phyloP scores from a whole-genome alignment of 2,888 invertebrate species.

The Drosophila vallismaia region DNA sequence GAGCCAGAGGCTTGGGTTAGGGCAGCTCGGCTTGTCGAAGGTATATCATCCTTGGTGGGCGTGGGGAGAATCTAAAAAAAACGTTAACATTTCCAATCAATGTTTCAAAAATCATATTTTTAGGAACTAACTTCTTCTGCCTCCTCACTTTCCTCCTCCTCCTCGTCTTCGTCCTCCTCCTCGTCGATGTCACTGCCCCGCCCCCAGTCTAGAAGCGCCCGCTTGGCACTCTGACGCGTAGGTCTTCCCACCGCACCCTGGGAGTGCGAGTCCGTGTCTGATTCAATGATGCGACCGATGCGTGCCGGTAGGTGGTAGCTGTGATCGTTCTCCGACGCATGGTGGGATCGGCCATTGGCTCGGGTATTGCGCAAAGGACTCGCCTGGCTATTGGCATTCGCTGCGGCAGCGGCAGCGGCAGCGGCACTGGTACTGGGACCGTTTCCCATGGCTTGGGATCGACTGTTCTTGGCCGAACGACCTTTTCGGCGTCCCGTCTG shows the following conservation, averaged over 20 bases:
- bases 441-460: slow-evolving; percentile 51
- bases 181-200: slow-evolving; percentile 81
- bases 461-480: slow-evolving; percentile 57
- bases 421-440: slow-evolving; percentile 70
- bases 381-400: slow-evolving; percentile 46
- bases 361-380: slow-evolving; percentile 80
- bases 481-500: slow-evolving; percentile 71
- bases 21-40: slow-evolving; percentile 76
- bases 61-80: slow-evolving; percentile 78
- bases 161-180: slow-evolving; percentile 73
- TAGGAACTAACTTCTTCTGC: slow-evolving; percentile 66
- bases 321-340: slow-evolving; percentile 82
- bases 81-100: too few species aligned
- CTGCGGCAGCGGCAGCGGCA: slow-evolving; percentile 57
- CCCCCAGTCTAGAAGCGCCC: slow-evolving; percentile 82
- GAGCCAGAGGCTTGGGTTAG: slow-evolving; percentile 45
- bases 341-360: slow-evolving; percentile 58
- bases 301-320: slow-evolving; percentile 82
- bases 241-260: slow-evolving; percentile 79
- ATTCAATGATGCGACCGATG: slow-evolving; percentile 79
- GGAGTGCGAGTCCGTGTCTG: slow-evolving; percentile 81
- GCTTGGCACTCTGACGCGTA: slow-evolving; percentile 81
- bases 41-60: slow-evolving; percentile 75
- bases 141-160: slow-evolving; percentile 75
- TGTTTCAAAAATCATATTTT: too few species aligned